A percentile compares a stretch with the other conserved stretches of the same genome.
phyloP scores from a whole-genome alignment of 2,888 invertebrate genomes.

The Didymodactylos carnosus region DNA sequence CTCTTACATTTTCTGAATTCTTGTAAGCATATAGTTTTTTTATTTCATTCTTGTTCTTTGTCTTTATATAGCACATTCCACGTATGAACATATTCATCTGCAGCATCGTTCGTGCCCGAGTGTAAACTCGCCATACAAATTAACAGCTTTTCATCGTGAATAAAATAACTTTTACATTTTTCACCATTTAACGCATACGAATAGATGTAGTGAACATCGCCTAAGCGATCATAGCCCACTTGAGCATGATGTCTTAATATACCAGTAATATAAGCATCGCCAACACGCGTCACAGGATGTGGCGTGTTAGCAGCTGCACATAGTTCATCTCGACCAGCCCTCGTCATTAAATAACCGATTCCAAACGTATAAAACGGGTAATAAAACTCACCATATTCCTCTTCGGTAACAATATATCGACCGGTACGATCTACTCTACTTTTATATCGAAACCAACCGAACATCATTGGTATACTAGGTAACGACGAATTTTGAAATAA shows the following conservation, averaged over 20 bases:
- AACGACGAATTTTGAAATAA: neutral
- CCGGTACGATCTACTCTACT: neutral
- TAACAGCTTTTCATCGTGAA: neutral
- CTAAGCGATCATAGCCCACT: neutral
- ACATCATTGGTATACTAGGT: neutral
- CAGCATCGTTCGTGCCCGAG: neutral
- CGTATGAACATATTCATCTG: neutral
- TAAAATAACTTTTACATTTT: neutral
- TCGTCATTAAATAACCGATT: neutral
- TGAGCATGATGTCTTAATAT: neutral
- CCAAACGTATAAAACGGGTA: neutral
- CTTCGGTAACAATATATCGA: neutral
- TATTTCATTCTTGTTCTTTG: too few relatives aligned
- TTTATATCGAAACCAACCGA: neutral
- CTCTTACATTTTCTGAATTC: too few relatives aligned
- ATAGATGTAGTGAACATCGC: neutral
- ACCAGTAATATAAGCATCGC: neutral
- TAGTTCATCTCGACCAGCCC: neutral
- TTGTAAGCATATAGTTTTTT: too few relatives aligned
- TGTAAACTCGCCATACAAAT: neutral
- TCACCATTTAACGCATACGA: neutral
- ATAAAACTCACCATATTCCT: neutral
- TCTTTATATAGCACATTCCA: neutral
- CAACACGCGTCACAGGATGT: neutral
- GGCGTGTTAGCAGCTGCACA: neutral